Base-by-base conservation (phyloP, 2,113 vertebrate species). In the Xyliphius kryptos region DNA sequence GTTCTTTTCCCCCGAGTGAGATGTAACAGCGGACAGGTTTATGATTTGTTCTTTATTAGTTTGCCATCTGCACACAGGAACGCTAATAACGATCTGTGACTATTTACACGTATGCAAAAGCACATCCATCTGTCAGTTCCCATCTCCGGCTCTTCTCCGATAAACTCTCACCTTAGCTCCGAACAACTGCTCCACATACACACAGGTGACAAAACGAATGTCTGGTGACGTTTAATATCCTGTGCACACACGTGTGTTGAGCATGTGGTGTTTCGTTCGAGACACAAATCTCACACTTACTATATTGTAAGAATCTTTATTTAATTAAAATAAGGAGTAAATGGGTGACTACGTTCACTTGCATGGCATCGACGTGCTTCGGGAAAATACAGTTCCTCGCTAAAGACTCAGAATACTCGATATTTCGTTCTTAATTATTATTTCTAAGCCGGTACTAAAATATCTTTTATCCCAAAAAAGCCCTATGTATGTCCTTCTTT, bases 91-190 rank as follows among this genome's bases (percentile, higher is more conserved):
- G 87, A 75, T 75, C 80, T 79, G 86, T 72, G 74, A 85, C 81
- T 73, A 82, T 85, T 89, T 88, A 82, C 58, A 82, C 82, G 83
- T 60, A 80, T 82, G 85, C 80, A 83, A 85, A 87, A 87, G 74
- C 82, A 83, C 84, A 73, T 87, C 89, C 90, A 92, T 91, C 90
- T 91, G 90, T 85, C 52, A 32, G 56, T 83, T 81, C 84, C 80
- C 72, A 75, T 81, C 72, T 81, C 82, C 81, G n/a, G n/a, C n/a
- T n/a, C n/a, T n/a, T n/a, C 81, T 65, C 87, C 56, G 86, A 89
- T 82, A 89, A 86, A 88, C 81, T 79, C 82, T 83, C 86, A 85
- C 86, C 86, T 89, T 86, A 74, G 78, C 75, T 74, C 79, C 76
- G 71, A 85, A 81, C 87, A 88, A 89, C 87, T 89, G 87, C 84